phyloP scores from a whole-genome alignment of 2,113 vertebrate species.

The Lophius piscatorius region DNA sequence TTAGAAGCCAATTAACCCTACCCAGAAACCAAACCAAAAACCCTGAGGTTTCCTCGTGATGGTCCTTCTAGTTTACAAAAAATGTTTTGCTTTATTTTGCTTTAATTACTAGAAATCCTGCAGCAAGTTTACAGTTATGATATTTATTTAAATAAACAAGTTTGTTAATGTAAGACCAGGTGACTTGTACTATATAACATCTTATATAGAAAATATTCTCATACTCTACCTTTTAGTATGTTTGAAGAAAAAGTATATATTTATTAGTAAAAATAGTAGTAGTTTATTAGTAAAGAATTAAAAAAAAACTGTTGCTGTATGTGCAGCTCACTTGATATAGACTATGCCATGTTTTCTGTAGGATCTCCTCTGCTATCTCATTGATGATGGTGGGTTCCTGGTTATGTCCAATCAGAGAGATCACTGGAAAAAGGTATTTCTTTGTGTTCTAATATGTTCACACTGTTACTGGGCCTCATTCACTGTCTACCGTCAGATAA shows the following conservation, averaged over 20 bases:
- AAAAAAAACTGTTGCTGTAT: neutral
- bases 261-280: too few species aligned
- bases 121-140: neutral
- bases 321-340: neutral
- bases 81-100: neutral
- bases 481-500: neutral
- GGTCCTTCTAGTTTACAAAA: too few species aligned
- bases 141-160: too few species aligned
- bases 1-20: too few species aligned
- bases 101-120: neutral
- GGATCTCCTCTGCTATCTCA: conserved; percentile 96
- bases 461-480: neutral
- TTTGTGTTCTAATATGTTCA: neutral
- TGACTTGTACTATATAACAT: too few species aligned
- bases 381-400: conserved; percentile 96
- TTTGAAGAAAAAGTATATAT: neutral
- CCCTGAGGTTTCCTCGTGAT: too few species aligned
- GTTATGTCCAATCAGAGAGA: conserved; percentile 98
- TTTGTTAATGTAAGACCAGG: too few species aligned
- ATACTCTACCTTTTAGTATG: neutral
- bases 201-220: too few species aligned
- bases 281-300: neutral
- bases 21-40: too few species aligned
- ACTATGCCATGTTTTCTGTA: conserved; percentile 54
- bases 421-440: conserved; percentile 91